phyloP scores from a whole-genome alignment of 2,113 vertebrate genomes.

The Nannospalax galili region DNA sequence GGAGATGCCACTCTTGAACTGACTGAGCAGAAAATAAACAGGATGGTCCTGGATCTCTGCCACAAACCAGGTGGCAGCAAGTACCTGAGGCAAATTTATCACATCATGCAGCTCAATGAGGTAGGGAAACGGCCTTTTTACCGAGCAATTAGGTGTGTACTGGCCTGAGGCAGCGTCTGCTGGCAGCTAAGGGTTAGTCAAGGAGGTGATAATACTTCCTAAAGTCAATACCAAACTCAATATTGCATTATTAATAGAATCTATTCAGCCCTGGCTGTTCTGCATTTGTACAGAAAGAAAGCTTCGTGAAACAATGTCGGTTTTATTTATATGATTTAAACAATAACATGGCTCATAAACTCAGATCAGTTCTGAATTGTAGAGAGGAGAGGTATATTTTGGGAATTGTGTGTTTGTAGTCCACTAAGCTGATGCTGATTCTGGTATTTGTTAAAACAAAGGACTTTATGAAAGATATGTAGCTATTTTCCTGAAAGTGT shows the following conservation, averaged over 20 bases:
- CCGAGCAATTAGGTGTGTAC: constrained; percentile 98
- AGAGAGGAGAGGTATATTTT: constrained; percentile 53
- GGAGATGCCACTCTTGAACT: constrained; percentile 90
- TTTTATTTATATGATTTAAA: constrained; percentile 85
- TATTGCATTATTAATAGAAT: constrained; percentile 84
- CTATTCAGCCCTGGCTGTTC: constrained; percentile 79
- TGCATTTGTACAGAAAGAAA: constrained; percentile 78
- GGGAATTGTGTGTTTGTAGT: constrained; percentile 58
- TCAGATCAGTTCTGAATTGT: constrained; percentile 68
- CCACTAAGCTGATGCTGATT: constrained; percentile 40
- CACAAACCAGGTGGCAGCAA: constrained; percentile 98
- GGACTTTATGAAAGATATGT: constrained; percentile 61
- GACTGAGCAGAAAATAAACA: constrained; percentile 98
- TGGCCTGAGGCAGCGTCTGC: constrained; percentile 94
- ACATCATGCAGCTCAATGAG: constrained; percentile 99
- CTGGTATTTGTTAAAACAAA: constrained; percentile 51
- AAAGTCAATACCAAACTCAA: constrained; percentile 86
- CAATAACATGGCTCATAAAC: constrained; percentile 81
- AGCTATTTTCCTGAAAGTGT: not conserved
- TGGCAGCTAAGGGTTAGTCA: constrained; percentile 91
- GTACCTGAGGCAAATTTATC: constrained; percentile 99
- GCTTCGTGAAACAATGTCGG: constrained; percentile 77
- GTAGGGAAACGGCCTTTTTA: constrained; percentile 97
- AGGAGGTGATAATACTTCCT: constrained; percentile 89
- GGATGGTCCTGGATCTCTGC: constrained; percentile 98